A percentile compares a stretch with the other conserved stretches of the same genome.
Conservation (phyloP, 2,888 invertebrate species). For the Drosophila quinaria region DNA sequence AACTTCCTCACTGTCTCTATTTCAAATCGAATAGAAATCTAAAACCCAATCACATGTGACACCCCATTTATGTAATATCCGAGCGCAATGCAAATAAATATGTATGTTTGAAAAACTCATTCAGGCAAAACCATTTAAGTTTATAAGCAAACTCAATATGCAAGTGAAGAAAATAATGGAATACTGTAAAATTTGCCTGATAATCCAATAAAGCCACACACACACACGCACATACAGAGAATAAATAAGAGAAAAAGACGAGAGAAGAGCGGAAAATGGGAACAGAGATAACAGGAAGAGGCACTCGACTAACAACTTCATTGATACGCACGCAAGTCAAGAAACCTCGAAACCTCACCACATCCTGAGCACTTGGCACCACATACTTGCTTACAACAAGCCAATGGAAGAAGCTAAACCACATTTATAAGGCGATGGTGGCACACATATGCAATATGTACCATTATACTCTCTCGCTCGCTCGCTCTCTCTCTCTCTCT, state of each 20-base stretch:
- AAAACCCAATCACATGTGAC: slow-evolving; percentile 44
- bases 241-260: not conserved
- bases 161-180: slow-evolving; percentile 41
- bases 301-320: slow-evolving; percentile 74
- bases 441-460: slow-evolving; percentile 49
- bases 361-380: slow-evolving; percentile 26
- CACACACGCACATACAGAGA: slow-evolving; percentile 13
- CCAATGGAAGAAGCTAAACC: slow-evolving; percentile 79
- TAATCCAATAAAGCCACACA: slow-evolving; percentile 76
- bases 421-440: slow-evolving; percentile 74
- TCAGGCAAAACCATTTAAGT: slow-evolving; percentile 48
- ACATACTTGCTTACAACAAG: slow-evolving; percentile 56
- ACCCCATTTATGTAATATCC: slow-evolving; percentile 27
- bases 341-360: slow-evolving; percentile 28
- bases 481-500: slow-evolving; percentile 3
- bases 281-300: slow-evolving; percentile 42
- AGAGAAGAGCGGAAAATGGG: not conserved
- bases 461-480: slow-evolving; percentile 9
- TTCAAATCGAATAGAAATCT: not conserved
- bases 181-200: slow-evolving; percentile 75
- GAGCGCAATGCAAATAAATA: slow-evolving; percentile 44
- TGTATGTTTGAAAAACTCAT: slow-evolving; percentile 41
- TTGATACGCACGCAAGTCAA: slow-evolving; percentile 65
- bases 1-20: not conserved
- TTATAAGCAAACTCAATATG: slow-evolving; percentile 57